Evolutionary conservation across 2,113 vertebrate genomes (phyloP), one percentile per base, ranked within the genome.

Genomic region (Mixornis gularis): DNA sequence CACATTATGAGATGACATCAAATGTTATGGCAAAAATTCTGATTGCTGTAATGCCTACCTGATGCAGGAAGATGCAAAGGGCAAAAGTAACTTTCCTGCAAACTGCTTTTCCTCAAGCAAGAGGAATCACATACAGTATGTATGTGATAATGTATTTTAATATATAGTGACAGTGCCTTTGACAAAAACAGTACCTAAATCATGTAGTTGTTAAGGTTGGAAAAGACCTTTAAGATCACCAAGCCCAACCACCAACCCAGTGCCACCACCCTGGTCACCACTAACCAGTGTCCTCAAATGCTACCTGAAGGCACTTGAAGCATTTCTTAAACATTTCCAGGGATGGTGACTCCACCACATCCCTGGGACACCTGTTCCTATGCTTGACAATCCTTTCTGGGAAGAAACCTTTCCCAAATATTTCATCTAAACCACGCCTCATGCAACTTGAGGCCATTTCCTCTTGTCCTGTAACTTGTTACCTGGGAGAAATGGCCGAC

Each of bases 341-440:
- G 19, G 24, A 64, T 48, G n/a, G 18, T 64, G 40, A 48, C 34
- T 40, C 14, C 17, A 55, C 49, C 49, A 48, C 9, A 10, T 40
- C 27, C 14, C 27, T 46, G n/a, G 22, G 17, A 46, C 0, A 0
- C 14, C n/a, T 55, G 3, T 15, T 46, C 22, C 40, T 63, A 8
- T 15, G 48, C 14, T 55, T 14, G 22, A 38, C 22, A 72, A 15
- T 5, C 2, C 12, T 18, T 63, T 53, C 22, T 1, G 2, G 22
- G 40, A 63, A 46, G 49, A 63, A 72, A 63, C 11, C 9, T 72
- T 44, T 44, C n/a, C 56, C 58, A 62, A 63, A 38, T n/a, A 21
- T 9, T 22, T 36, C 17, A 6, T 44, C 13, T 53, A 63, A 72
- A 38, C 17, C 21, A 36, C 3, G 1, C 3, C 8, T 1, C 6